phyloP scores from a whole-genome alignment of 1,140 invertebrate species.

The Ephestia elutella region DNA sequence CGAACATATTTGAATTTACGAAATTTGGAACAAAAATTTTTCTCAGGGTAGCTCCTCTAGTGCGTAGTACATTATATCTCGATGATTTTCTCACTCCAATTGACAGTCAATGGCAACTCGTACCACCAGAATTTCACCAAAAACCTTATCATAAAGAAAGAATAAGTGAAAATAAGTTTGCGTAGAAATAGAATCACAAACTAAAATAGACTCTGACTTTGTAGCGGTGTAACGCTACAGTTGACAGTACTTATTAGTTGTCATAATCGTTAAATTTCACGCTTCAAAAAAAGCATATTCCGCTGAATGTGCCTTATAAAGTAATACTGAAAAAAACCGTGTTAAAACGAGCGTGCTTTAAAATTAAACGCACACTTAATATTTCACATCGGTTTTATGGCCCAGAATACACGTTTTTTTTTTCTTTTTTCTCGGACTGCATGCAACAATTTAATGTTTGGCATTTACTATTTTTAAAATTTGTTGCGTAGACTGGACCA shows the following conservation, averaged over 20 bases:
- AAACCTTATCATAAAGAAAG: no score
- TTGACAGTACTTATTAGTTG: neutral
- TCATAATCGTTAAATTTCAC: neutral
- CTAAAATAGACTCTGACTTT: no score
- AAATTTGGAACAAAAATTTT: no score
- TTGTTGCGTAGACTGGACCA: neutral
- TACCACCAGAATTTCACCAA: no score
- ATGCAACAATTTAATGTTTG: constrained; percentile 1
- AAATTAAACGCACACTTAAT: constrained; percentile 2
- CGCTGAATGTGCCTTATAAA: neutral
- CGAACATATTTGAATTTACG: no score
- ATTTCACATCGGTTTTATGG: neutral
- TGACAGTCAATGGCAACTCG: no score
- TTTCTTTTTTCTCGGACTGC: neutral
- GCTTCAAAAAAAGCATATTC: neutral
- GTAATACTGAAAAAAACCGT: neutral
- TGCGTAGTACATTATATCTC: no score
- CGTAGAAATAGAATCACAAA: no score
- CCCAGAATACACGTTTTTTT: neutral
- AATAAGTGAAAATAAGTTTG: no score
- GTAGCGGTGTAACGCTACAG: neutral
- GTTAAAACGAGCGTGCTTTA: neutral
- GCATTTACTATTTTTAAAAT: neutral
- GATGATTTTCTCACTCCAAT: no score
- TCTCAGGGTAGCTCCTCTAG: no score